Percentiles rank a stretch among this genome's conserved stretches.
These are phyloP conservation scores for Stenolophus ochropezus DNA, from an alignment of 2,888 invertebrate genomes.

Conservation along the genomic window DNA sequence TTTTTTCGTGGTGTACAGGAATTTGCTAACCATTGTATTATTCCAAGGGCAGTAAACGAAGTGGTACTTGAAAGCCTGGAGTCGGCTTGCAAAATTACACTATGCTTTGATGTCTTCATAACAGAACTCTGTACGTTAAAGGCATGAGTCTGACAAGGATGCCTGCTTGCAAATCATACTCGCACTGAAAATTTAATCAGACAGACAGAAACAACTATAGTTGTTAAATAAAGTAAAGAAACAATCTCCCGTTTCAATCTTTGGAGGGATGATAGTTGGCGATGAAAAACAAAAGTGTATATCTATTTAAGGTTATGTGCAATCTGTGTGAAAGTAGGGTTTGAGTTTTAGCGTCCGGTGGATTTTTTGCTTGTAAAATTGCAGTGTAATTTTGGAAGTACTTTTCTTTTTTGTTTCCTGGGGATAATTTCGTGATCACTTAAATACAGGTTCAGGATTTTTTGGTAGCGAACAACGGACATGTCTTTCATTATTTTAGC, in stretches of 20 bases:
- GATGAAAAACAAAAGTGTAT: too few relatives aligned
- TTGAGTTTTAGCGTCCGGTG: background rate
- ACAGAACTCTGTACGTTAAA: background rate
- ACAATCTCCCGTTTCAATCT: too few relatives aligned
- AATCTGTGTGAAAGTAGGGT: background rate
- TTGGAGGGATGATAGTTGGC: too few relatives aligned
- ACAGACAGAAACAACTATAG: background rate
- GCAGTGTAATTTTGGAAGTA: constrained; percentile 1
- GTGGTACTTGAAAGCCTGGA: constrained; percentile 37
- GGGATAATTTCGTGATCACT: background rate
- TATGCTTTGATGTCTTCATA: background rate
- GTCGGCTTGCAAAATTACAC: background rate
- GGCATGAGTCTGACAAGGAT: background rate
- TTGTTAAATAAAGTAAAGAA: too few relatives aligned
- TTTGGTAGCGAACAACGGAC: background rate
- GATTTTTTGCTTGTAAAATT: background rate
- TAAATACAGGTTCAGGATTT: background rate
- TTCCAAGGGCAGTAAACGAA: constrained; percentile 38
- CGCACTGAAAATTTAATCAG: background rate
- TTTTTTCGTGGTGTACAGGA: background rate
- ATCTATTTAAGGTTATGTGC: background rate
- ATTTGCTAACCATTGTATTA: background rate
- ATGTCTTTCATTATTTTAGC: background rate
- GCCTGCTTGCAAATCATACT: background rate
- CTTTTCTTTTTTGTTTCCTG: background rate